Conservation (phyloP, 2,888 invertebrate genomes). For the Enoplolaimus lenunculus region DNA sequence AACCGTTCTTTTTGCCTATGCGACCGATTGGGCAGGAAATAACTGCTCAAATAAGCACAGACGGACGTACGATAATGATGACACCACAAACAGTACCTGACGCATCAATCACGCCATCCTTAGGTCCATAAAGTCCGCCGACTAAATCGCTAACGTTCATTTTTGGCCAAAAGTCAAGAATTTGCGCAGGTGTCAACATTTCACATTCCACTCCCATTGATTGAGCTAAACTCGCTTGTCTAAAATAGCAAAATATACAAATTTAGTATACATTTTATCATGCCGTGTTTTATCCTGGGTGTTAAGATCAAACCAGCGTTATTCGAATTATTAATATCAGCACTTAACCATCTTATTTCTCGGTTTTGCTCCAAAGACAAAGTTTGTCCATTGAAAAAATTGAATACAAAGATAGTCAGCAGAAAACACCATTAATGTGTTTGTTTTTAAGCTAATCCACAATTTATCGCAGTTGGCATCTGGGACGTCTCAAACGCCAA, state of each 20-base stretch:
- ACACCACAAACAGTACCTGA: slow-evolving; percentile 63
- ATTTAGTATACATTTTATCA: not conserved
- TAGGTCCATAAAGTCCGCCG: slow-evolving; percentile 62
- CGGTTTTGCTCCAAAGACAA: not conserved
- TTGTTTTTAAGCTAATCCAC: not conserved
- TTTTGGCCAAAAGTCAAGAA: slow-evolving; percentile 62
- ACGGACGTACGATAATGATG: too few species aligned
- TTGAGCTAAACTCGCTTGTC: slow-evolving; percentile 51
- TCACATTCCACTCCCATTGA: slow-evolving; percentile 61
- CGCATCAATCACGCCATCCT: slow-evolving; percentile 71
- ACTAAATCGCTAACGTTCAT: slow-evolving; percentile 59
- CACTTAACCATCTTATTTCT: not conserved
- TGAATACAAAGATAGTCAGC: too few species aligned
- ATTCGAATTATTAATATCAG: not conserved
- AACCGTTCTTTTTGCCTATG: too few species aligned
- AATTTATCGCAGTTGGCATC: not conserved
- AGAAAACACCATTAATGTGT: not conserved
- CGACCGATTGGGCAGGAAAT: too few species aligned
- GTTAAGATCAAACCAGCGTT: not conserved
- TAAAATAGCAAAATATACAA: not conserved
- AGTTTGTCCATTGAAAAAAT: too few species aligned
- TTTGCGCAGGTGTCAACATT: slow-evolving; percentile 57
- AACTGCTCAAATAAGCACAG: too few species aligned
- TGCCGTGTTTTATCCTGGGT: not conserved
- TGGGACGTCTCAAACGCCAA: too few species aligned